These are phyloP conservation scores for Syngnathus scovelli DNA, from an alignment of 2,113 vertebrate genomes.

Conservation along the genomic window DNA sequence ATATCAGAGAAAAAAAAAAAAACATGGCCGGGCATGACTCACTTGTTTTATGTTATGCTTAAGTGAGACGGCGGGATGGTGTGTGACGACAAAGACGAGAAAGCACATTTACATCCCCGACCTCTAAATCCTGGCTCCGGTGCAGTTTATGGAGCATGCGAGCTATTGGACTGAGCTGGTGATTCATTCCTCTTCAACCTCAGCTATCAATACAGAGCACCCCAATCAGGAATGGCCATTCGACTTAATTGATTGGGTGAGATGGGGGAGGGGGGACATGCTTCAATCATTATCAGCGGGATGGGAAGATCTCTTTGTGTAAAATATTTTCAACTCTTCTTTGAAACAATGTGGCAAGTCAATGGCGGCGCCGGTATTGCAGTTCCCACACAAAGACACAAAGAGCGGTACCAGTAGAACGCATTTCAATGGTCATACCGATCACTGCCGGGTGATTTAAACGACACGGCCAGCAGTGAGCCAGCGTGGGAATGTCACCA, in stretches of 20 bases:
- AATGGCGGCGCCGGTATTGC: too few relatives aligned
- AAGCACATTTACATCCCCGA: slow-evolving; percentile 50
- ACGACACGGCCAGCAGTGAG: background rate
- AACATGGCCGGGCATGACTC: slow-evolving; percentile 29
- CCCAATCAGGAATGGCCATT: background rate
- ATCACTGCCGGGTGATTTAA: slow-evolving; percentile 1
- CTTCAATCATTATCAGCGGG: background rate
- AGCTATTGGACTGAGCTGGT: slow-evolving; percentile 30
- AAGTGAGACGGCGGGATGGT: slow-evolving; percentile 33
- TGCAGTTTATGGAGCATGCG: slow-evolving; percentile 32
- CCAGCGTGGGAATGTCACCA: slow-evolving; percentile 4
- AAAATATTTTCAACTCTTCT: background rate
- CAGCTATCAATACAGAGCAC: background rate
- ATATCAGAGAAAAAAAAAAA: slow-evolving; percentile 30
- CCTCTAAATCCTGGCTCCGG: slow-evolving; percentile 51
- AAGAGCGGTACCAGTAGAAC: background rate
- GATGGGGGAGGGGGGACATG: too few relatives aligned
- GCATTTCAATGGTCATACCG: background rate
- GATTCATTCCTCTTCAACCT: background rate
- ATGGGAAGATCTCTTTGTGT: background rate
- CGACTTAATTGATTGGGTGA: background rate
- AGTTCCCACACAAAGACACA: background rate
- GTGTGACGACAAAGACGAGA: slow-evolving; percentile 39
- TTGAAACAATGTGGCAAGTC: background rate
- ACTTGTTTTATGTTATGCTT: slow-evolving; percentile 34